Percentiles rank a stretch among this genome's conserved stretches.
These are phyloP conservation scores for Morpho helenor DNA, from an alignment of 2,888 invertebrate species.

Conservation along the genomic window DNA sequence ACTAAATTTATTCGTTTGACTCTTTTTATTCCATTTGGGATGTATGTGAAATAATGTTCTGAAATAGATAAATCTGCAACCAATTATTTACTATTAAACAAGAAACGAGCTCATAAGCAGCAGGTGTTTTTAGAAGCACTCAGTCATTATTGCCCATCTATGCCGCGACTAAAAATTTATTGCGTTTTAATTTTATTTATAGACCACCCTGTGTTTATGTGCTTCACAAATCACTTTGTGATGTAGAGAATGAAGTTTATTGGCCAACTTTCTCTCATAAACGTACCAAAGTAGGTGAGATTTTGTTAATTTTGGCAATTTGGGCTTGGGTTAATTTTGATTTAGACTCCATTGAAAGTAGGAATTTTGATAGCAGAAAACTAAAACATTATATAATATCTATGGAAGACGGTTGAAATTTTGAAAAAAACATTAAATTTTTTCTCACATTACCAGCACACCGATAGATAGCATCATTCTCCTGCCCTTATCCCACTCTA, in stretches of 20 bases:
- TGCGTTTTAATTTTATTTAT: conserved; percentile 35
- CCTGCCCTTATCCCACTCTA: too few relatives aligned
- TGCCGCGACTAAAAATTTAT: conserved; percentile 25
- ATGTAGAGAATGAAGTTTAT: conserved; percentile 14
- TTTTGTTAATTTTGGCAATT: conserved; percentile 6
- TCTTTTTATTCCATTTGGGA: too few relatives aligned
- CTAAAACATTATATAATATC: background rate
- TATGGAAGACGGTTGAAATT: too few relatives aligned
- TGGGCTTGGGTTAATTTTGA: conserved; percentile 11
- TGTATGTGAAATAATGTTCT: conserved; percentile 2
- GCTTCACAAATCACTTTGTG: conserved; percentile 19
- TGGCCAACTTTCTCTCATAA: conserved; percentile 10
- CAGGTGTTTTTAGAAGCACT: conserved; percentile 24
- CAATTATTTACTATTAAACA: conserved; percentile 7
- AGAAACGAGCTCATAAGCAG: conserved; percentile 9
- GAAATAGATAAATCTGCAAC: background rate
- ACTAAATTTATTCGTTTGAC: too few relatives aligned
- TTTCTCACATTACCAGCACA: too few relatives aligned
- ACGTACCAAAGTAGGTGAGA: conserved; percentile 5
- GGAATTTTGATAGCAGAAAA: background rate
- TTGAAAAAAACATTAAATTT: too few relatives aligned
- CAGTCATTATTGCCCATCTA: conserved; percentile 16
- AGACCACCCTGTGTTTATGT: conserved; percentile 22
- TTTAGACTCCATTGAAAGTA: conserved; percentile 7
- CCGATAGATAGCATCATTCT: too few relatives aligned